These are phyloP conservation scores for Imbricaverruca yamaguchii DNA, from an alignment of 2,888 invertebrate genomes.

Conservation along the genomic window DNA sequence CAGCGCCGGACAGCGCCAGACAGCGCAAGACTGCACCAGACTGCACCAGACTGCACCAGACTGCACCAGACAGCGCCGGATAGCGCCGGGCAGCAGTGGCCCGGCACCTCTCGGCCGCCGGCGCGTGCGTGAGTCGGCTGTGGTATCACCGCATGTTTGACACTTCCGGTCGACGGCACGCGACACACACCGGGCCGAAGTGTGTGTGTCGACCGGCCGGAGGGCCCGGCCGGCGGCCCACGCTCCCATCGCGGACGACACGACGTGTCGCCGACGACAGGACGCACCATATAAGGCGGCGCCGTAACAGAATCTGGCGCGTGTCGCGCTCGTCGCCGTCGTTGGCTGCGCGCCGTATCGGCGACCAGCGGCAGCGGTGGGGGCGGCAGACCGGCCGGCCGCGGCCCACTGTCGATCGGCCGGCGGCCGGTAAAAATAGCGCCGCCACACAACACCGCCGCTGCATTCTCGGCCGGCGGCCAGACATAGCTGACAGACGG, in stretches of 20 bases:
- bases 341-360: slow-evolving; percentile 18
- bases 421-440: slow-evolving; percentile 13
- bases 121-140: too few species aligned
- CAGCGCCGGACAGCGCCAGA: too few species aligned
- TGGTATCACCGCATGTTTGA: too few species aligned
- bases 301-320: neutral
- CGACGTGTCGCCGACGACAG: neutral
- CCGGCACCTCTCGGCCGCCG: too few species aligned
- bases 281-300: slow-evolving; percentile 7
- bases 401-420: slow-evolving; percentile 10
- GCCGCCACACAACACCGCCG: neutral
- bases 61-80: too few species aligned
- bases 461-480: neutral
- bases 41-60: too few species aligned
- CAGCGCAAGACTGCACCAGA: too few species aligned
- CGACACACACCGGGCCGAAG: too few species aligned
- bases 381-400: neutral
- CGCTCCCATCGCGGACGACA: neutral
- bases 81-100: too few species aligned
- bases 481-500: too few species aligned
- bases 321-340: slow-evolving; percentile 14
- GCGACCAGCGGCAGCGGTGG: neutral
- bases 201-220: too few species aligned
- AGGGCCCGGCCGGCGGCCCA: neutral
- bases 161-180: too few species aligned